Conservation (phyloP, 2,113 vertebrate genomes). For the Cygnus atratus region DNA sequence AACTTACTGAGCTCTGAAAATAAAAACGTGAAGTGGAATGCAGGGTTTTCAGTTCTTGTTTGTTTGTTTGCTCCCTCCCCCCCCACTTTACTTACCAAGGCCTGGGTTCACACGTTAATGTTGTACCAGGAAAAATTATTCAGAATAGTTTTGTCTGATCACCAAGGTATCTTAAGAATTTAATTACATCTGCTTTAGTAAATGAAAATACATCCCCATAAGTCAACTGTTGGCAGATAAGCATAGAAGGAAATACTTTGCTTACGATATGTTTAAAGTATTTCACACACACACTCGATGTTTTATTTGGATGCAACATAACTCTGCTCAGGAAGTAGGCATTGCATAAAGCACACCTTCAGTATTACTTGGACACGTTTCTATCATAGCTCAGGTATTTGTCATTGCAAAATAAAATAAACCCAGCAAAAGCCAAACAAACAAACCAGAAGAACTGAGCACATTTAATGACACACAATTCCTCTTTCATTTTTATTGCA, state of each 20-base stretch:
- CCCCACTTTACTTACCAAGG: not conserved
- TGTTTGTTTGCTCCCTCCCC: not conserved
- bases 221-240: not conserved
- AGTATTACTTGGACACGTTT: not conserved
- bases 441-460: not conserved
- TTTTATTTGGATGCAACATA: not conserved
- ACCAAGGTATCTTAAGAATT: not conserved
- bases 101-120: rapidly evolving
- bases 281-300: rapidly evolving
- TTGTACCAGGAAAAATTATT: not conserved
- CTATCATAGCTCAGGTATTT: not conserved
- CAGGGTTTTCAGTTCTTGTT: not conserved
- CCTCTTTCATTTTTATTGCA: not conserved
- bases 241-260: not conserved
- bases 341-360: not conserved
- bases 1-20: not conserved
- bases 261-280: not conserved
- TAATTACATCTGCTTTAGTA: not conserved
- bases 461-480: not conserved
- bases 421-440: too few relatives aligned
- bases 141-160: not conserved
- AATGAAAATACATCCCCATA: not conserved
- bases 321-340: not conserved
- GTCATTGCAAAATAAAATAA: not conserved
- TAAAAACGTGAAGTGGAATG: too few relatives aligned